phyloP scores from a whole-genome alignment of 2,888 invertebrate genomes.

The Zaprionus obscuricornis region DNA sequence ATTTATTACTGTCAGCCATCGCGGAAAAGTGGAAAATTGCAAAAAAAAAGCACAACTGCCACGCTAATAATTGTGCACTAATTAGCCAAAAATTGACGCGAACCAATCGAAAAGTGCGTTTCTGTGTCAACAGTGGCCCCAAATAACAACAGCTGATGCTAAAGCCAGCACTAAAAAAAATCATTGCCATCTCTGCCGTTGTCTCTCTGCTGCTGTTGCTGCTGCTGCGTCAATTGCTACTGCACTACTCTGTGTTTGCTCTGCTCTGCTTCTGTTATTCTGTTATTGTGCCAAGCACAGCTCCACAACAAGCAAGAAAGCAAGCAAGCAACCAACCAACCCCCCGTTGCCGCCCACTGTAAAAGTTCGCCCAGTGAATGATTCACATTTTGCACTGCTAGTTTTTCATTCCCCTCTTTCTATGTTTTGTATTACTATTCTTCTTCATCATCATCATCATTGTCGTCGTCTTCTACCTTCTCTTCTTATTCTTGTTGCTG shows the following conservation, averaged over 20 bases:
- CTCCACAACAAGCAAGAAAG: conserved; percentile 29
- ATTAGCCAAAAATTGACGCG: conserved; percentile 30
- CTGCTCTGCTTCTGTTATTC: conserved; percentile 43
- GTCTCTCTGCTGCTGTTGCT: conserved; percentile 27
- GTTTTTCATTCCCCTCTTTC: conserved; percentile 40
- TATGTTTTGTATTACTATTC: conserved; percentile 40
- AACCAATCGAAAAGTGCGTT: conserved; percentile 44
- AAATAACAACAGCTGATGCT: conserved; percentile 77
- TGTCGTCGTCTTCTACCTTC: conserved; percentile 4
- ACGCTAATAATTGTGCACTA: conserved; percentile 54
- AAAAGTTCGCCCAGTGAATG: conserved; percentile 63
- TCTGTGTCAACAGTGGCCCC: conserved; percentile 44
- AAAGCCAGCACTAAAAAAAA: conserved; percentile 41
- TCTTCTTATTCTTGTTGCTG: conserved; percentile 31
- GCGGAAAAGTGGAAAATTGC: conserved; percentile 56
- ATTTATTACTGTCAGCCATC: conserved; percentile 60
- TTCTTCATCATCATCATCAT: conserved; percentile 17
- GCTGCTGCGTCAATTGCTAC: conserved; percentile 52
- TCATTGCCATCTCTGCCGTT: conserved; percentile 39
- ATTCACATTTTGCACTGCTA: conserved; percentile 70
- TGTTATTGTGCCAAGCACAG: conserved; percentile 53
- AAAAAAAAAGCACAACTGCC: conserved; percentile 38
- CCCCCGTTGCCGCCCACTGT: conserved; percentile 56
- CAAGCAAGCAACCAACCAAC: not conserved
- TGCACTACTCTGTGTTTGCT: conserved; percentile 33